Conservation (phyloP, 2,888 invertebrate species). For the Caenorhabditis zanzibari region DNA sequence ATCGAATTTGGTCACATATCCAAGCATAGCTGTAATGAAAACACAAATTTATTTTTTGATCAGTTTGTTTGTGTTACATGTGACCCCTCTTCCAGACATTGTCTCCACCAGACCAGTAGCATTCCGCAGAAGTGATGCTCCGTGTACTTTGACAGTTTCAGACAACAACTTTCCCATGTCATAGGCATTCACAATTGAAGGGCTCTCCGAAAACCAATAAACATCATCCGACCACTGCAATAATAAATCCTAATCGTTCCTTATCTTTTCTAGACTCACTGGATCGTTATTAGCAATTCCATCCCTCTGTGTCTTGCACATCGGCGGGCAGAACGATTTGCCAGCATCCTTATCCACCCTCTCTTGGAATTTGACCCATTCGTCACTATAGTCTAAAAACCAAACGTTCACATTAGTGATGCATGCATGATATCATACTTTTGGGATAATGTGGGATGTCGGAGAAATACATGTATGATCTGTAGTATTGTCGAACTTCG, state of each 20-base stretch:
- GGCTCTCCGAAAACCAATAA: constrained; percentile 53
- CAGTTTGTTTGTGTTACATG: constrained; percentile 23
- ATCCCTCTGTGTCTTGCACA: constrained; percentile 49
- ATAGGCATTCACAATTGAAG: constrained; percentile 60
- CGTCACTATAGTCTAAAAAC: constrained; percentile 63
- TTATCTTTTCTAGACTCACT: constrained; percentile 27
- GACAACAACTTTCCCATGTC: constrained; percentile 61
- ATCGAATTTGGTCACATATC: constrained; percentile 59
- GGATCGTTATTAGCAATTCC: constrained; percentile 55
- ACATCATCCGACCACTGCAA: constrained; percentile 58
- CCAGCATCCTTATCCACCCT: constrained; percentile 42
- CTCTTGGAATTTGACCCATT: constrained; percentile 57
- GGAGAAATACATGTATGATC: constrained; percentile 59
- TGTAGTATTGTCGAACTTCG: constrained; percentile 53
- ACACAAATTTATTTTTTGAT: background rate
- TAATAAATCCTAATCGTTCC: background rate
- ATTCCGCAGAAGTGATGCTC: constrained; percentile 40
- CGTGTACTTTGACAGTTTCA: constrained; percentile 56
- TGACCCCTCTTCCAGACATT: constrained; percentile 55
- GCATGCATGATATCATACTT: constrained; percentile 27
- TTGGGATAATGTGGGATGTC: constrained; percentile 62
- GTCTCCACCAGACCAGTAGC: constrained; percentile 23
- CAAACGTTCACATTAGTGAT: constrained; percentile 30
- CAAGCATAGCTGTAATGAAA: constrained; percentile 56
- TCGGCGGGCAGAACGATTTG: constrained; percentile 54